These are phyloP conservation scores for Gasterosteus nipponicus DNA, from an alignment of 2,113 vertebrate species.

Conservation along the genomic window DNA sequence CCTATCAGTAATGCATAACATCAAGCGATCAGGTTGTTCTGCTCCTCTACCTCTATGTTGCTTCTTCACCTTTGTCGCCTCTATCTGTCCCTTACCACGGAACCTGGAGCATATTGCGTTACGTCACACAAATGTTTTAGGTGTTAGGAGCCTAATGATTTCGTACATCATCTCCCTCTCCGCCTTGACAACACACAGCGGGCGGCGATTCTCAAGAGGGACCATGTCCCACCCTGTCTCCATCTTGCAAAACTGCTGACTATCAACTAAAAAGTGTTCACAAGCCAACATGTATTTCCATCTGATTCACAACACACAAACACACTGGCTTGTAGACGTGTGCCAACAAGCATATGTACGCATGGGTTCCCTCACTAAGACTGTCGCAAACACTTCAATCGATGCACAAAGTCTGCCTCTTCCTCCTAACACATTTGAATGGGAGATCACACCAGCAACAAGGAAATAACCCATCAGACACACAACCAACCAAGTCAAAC, in stretches of 20 bases:
- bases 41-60: conserved; percentile 20
- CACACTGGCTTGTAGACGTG: background rate
- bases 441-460: conserved; percentile 34
- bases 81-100: conserved; percentile 29
- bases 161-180: conserved; percentile 51
- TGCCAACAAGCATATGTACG: background rate
- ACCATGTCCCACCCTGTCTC: conserved; percentile 30
- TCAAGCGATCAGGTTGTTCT: conserved; percentile 48
- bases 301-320: background rate
- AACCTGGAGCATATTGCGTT: conserved; percentile 43
- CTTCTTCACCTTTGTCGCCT: conserved; percentile 17
- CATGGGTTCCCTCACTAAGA: background rate
- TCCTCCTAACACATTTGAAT: conserved; percentile 28
- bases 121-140: conserved; percentile 60
- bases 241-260: conserved; percentile 41
- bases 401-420: conserved; percentile 9
- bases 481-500: conserved; percentile 37
- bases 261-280: conserved; percentile 34
- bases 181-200: conserved; percentile 29
- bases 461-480: conserved; percentile 35
- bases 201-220: conserved; percentile 26
- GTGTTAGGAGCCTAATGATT: conserved; percentile 49
- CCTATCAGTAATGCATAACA: conserved; percentile 60
- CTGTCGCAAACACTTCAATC: background rate
- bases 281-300: conserved; percentile 7